Conservation (phyloP, 2,888 invertebrate genomes). For the Acronicta alni region DNA sequence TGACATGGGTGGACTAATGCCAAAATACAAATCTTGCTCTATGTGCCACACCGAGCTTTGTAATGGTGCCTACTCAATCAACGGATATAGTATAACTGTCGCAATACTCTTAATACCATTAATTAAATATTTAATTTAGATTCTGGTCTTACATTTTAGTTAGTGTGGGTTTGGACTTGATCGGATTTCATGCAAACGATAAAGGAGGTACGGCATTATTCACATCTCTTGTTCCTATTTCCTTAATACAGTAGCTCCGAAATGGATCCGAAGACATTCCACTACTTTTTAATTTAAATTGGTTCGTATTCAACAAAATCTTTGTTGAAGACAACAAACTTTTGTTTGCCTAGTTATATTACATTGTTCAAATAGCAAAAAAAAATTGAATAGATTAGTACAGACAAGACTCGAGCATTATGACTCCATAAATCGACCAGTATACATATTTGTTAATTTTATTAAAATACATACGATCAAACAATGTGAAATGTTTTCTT, state of each 20-base stretch:
- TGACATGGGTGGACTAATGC: slow-evolving; percentile 52
- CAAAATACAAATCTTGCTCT: slow-evolving; percentile 69
- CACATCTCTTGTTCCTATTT: slow-evolving; percentile 57
- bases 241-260: slow-evolving; percentile 44
- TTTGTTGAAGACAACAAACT: slow-evolving; percentile 15
- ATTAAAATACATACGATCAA: slow-evolving; percentile 29
- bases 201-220: slow-evolving; percentile 49
- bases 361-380: neutral
- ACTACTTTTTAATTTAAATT: slow-evolving; percentile 53
- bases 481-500: too few species aligned
- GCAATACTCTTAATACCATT: slow-evolving; percentile 51
- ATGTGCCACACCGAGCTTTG: slow-evolving; percentile 76
- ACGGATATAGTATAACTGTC: slow-evolving; percentile 55
- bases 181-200: slow-evolving; percentile 50
- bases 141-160: neutral
- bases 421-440: neutral
- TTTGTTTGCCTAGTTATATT: slow-evolving; percentile 30
- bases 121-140: slow-evolving; percentile 46
- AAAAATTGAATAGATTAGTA: too few species aligned
- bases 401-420: too few species aligned
- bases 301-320: slow-evolving; percentile 49
- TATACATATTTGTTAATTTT: slow-evolving; percentile 4
- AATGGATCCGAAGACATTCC: slow-evolving; percentile 51
- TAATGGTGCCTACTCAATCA: slow-evolving; percentile 68
- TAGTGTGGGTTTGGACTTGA: neutral